phyloP scores from a whole-genome alignment of 2,797 vertebrate species.

The Chromobotia macracanthus region DNA sequence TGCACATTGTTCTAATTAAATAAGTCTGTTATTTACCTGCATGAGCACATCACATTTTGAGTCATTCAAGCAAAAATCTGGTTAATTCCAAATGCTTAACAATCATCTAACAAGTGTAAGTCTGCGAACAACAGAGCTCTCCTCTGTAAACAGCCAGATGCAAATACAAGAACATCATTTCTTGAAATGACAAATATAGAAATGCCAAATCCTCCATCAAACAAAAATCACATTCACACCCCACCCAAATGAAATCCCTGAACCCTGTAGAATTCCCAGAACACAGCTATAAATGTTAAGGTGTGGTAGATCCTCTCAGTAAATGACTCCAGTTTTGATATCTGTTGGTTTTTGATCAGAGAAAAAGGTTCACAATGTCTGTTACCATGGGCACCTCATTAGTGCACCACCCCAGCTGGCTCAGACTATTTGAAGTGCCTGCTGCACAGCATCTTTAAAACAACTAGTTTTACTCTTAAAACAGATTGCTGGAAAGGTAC shows the following conservation, averaged over 20 bases:
- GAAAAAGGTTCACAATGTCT: conserved; percentile 68
- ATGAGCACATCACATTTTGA: conserved; percentile 34
- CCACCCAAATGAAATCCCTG: neutral
- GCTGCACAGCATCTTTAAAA: conserved; percentile 61
- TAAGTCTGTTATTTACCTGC: neutral
- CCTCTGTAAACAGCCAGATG: conserved; percentile 8
- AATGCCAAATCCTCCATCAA: neutral
- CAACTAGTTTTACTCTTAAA: conserved; percentile 62
- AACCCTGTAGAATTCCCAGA: neutral
- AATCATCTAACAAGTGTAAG: neutral
- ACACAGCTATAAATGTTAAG: neutral
- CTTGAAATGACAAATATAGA: neutral
- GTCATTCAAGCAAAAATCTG: conserved; percentile 16
- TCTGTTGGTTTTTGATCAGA: conserved; percentile 58
- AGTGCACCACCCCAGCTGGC: conserved; percentile 72
- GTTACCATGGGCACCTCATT: conserved; percentile 81
- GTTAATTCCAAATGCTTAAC: conserved; percentile 6
- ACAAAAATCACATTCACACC: neutral
- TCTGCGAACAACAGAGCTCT: conserved; percentile 7
- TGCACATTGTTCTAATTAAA: conserved; percentile 17
- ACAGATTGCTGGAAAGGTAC: conserved; percentile 31
- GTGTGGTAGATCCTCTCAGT: neutral
- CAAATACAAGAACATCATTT: neutral
- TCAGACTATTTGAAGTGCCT: conserved; percentile 63
- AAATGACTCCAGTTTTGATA: no score